A percentile compares a stretch with the other conserved stretches of the same genome.
phyloP scores from a whole-genome alignment of 2,888 invertebrate species.

The Thera obeliscata region DNA sequence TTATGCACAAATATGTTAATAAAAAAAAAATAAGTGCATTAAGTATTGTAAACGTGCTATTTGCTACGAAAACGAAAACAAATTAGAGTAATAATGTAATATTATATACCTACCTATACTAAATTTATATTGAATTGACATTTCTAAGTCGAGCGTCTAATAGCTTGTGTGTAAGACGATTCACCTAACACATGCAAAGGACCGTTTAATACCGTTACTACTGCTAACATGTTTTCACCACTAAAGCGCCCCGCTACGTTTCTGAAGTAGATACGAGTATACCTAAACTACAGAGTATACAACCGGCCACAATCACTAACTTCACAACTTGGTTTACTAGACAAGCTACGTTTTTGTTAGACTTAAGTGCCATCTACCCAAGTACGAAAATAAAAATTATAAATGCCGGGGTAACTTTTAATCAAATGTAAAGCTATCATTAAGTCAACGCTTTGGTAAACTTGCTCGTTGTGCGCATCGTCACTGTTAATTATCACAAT shows the following conservation, averaged over 20 bases:
- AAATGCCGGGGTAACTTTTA: conserved; percentile 75
- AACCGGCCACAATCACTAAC: conserved; percentile 53
- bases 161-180: neutral
- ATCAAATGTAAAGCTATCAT: conserved; percentile 82
- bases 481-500: conserved; percentile 83
- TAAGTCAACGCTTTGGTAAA: conserved; percentile 75
- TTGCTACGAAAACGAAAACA: too few relatives aligned
- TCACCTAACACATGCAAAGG: conserved; percentile 55
- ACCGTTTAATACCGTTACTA: conserved; percentile 65
- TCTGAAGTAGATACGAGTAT: neutral
- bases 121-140: neutral
- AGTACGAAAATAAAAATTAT: conserved; percentile 64
- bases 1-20: neutral
- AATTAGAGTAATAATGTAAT: too few relatives aligned
- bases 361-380: neutral
- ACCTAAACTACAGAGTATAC: conserved; percentile 57
- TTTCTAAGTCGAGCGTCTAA: neutral
- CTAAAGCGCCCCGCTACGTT: conserved; percentile 53
- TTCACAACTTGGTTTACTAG: conserved; percentile 43
- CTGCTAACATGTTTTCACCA: conserved; percentile 62
- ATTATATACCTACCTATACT: neutral
- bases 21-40: too few relatives aligned
- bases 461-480: conserved; percentile 77
- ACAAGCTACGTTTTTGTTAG: conserved; percentile 2
- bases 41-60: too few relatives aligned